Evolutionary conservation across 2,113 vertebrate genomes (phyloP).

Genomic region (Psilopogon haemacephalus): DNA sequence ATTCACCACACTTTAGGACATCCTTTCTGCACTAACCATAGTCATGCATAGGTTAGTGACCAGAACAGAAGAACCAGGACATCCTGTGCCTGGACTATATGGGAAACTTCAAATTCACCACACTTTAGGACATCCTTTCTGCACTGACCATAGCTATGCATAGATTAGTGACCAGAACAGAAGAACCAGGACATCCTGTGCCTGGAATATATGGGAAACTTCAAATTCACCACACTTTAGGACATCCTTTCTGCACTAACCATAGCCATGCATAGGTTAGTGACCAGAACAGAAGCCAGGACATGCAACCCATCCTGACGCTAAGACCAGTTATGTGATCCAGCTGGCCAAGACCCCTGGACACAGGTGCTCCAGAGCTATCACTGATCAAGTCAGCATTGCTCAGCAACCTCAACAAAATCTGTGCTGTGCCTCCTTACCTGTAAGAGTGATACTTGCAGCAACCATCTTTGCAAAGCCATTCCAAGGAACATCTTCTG

Average conservation of each 20-base stretch:
- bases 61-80: background rate
- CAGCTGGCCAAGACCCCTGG: background rate
- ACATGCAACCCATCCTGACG: background rate
- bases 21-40: background rate
- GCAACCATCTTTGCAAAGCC: conserved; percentile 9
- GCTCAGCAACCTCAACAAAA: background rate
- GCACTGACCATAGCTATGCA: background rate
- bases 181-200: too few relatives aligned
- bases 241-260: background rate
- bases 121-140: background rate
- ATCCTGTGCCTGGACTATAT: background rate
- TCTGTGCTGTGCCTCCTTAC: background rate
- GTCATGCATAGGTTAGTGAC: background rate
- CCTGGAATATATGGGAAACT: background rate
- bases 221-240: background rate
- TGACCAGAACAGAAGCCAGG: background rate
- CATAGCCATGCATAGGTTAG: background rate
- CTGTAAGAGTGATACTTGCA: conserved; percentile 8
- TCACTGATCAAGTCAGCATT: background rate
- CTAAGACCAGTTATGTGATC: background rate
- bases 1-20: background rate
- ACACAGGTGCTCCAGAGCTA: background rate
- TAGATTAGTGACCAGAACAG: background rate
- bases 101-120: background rate
- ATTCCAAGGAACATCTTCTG: background rate